These are phyloP conservation scores for Papio anubis DNA, from an alignment of 2,113 vertebrate genomes.

Conservation along the genomic window DNA sequence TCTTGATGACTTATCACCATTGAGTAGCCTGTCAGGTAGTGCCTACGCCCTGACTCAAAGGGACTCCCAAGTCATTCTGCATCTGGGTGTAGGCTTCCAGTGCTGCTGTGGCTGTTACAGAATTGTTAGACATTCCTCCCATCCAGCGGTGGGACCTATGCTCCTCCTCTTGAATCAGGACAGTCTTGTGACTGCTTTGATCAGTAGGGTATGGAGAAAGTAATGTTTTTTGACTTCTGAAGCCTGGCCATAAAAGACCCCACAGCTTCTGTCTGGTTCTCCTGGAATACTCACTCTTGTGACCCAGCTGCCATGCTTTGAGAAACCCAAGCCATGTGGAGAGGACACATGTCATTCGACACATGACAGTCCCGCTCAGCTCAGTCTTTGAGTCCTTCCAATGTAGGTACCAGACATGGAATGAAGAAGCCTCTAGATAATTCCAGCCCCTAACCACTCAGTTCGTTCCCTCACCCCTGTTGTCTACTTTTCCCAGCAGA, in stretches of 20 bases:
- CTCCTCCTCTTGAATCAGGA: background rate
- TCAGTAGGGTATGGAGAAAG: background rate
- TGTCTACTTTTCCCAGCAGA: background rate
- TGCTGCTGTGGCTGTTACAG: background rate
- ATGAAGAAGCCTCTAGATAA: background rate
- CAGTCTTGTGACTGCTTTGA: background rate
- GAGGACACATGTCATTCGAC: background rate
- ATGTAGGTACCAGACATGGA: background rate
- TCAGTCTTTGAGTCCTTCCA: background rate
- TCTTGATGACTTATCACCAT: background rate
- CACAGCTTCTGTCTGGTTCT: background rate
- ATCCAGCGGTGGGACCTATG: background rate
- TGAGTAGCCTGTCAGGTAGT: background rate
- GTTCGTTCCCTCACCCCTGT: background rate
- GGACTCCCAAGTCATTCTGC: background rate
- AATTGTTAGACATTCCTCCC: background rate
- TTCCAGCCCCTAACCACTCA: background rate
- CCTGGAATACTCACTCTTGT: background rate
- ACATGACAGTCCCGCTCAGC: background rate
- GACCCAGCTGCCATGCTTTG: background rate
- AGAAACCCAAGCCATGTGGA: background rate
- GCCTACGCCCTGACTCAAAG: rapidly evolving
- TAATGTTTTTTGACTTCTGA: background rate
- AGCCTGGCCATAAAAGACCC: background rate
- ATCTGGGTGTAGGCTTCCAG: background rate